phyloP scores from a whole-genome alignment of 2,888 invertebrate genomes.

The Eudemis profundana region DNA sequence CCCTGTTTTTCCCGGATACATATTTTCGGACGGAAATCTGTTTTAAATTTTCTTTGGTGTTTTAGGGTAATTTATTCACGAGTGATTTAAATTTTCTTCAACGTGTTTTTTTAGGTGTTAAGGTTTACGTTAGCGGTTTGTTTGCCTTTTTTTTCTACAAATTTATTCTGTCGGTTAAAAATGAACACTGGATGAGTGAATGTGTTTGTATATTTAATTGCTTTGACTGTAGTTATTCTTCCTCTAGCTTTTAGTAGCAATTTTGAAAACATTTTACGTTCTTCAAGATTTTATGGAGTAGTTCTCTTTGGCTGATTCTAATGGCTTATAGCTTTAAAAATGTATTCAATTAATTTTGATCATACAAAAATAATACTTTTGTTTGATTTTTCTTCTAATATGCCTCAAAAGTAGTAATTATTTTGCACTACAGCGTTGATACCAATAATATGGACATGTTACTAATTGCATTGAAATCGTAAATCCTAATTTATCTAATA shows the following conservation, averaged over 20 bases:
- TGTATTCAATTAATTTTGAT: too few species aligned
- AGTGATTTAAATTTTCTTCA: slow-evolving; percentile 40
- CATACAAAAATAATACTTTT: too few species aligned
- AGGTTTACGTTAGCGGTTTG: slow-evolving; percentile 26
- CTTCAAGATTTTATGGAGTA: too few species aligned
- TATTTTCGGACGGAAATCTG: slow-evolving; percentile 42
- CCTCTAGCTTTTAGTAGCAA: not conserved
- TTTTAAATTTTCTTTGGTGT: slow-evolving; percentile 43
- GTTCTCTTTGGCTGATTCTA: too few species aligned
- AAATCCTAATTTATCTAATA: too few species aligned
- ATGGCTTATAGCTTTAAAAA: too few species aligned
- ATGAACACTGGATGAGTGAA: slow-evolving; percentile 26
- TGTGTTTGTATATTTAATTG: slow-evolving; percentile 5
- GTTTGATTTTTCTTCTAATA: too few species aligned
- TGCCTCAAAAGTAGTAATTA: too few species aligned
- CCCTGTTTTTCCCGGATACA: slow-evolving; percentile 39
- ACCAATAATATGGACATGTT: too few species aligned
- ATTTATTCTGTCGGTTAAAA: slow-evolving; percentile 23
- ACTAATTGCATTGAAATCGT: too few species aligned
- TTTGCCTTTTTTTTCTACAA: slow-evolving; percentile 15
- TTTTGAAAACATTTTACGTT: too few species aligned
- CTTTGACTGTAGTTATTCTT: not conserved
- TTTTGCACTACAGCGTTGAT: too few species aligned
- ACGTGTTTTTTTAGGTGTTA: slow-evolving; percentile 36
- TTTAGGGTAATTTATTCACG: slow-evolving; percentile 44